phyloP scores from a whole-genome alignment of 2,888 invertebrate genomes.

The Germaria angustata region DNA sequence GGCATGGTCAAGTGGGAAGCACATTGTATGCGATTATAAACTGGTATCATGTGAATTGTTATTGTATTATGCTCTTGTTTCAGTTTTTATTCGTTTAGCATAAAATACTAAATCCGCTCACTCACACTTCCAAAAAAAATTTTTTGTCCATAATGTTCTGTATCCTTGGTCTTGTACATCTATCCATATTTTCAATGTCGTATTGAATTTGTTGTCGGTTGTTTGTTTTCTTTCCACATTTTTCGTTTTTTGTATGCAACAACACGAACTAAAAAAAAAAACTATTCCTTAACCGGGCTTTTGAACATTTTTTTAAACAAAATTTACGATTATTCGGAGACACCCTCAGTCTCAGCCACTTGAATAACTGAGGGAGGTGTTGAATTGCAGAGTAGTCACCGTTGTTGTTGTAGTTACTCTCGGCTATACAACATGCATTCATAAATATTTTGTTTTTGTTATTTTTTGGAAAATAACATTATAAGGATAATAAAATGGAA shows the following conservation, averaged over 20 bases:
- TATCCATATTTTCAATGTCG: slow-evolving; percentile 75
- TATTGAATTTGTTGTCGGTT: slow-evolving; percentile 74
- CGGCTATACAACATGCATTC: slow-evolving; percentile 8
- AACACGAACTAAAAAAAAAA: slow-evolving; percentile 43
- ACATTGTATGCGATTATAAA: slow-evolving; percentile 32
- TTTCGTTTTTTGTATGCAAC: slow-evolving; percentile 29
- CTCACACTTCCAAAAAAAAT: not conserved
- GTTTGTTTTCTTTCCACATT: slow-evolving; percentile 36
- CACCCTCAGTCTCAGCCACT: not conserved
- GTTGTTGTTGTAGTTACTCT: not conserved
- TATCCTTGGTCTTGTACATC: slow-evolving; percentile 62
- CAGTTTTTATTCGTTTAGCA: slow-evolving; percentile 48
- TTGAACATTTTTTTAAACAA: slow-evolving; percentile 37
- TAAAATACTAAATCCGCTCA: slow-evolving; percentile 12
- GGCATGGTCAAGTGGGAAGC: not conserved
- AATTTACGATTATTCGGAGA: slow-evolving; percentile 20
- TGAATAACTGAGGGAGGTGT: not conserved
- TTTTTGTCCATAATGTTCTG: slow-evolving; percentile 46
- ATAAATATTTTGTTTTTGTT: not conserved
- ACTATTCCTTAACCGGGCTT: slow-evolving; percentile 48
- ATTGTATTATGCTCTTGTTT: slow-evolving; percentile 53
- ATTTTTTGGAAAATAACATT: slow-evolving; percentile 18
- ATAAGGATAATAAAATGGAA: slow-evolving; percentile 42
- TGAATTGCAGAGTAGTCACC: slow-evolving; percentile 6
- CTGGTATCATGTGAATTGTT: slow-evolving; percentile 53